Percentiles rank a stretch among this genome's conserved stretches.
Evolutionary conservation across 2,113 vertebrate genomes (phyloP).

Genomic region (Dicentrarchus labrax): DNA sequence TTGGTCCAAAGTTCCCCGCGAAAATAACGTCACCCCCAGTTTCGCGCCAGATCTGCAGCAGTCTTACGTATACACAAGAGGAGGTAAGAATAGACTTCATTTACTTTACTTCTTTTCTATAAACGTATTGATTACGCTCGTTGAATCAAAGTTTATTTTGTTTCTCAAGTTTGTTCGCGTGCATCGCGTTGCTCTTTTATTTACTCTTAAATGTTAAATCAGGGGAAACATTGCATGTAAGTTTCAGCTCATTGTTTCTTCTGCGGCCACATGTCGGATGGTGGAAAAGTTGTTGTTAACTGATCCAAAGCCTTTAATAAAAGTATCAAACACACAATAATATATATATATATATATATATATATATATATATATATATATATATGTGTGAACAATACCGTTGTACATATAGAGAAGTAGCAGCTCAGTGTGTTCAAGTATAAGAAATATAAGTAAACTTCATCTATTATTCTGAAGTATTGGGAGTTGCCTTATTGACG

Average conservation of each 20-base stretch:
- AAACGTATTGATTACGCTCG: accelerated
- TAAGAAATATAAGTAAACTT: no score
- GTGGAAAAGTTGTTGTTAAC: constrained; percentile 11
- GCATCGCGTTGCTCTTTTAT: neutral
- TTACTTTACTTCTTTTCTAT: accelerated
- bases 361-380: no score
- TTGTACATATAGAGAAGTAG: no score
- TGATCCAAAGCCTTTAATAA: no score
- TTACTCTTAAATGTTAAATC: neutral
- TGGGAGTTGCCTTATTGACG: neutral
- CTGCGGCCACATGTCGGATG: constrained; percentile 70
- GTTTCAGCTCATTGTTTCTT: constrained; percentile 57
- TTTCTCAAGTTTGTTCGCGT: neutral
- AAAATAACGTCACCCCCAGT: constrained; percentile 80
- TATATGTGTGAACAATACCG: neutral
- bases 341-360: no score
- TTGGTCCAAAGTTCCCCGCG: constrained; percentile 84
- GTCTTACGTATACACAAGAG: neutral
- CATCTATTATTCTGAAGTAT: neutral
- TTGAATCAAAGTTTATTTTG: accelerated
- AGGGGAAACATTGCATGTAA: neutral
- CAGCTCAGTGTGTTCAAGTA: neutral
- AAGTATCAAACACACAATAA: neutral
- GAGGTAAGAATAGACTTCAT: constrained; percentile 53
- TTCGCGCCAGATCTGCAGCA: constrained; percentile 82